Percentiles rank a stretch among this genome's conserved stretches.
Evolutionary conservation across 2,888 invertebrate genomes (phyloP).

Genomic region (Eupithecia centaureata): DNA sequence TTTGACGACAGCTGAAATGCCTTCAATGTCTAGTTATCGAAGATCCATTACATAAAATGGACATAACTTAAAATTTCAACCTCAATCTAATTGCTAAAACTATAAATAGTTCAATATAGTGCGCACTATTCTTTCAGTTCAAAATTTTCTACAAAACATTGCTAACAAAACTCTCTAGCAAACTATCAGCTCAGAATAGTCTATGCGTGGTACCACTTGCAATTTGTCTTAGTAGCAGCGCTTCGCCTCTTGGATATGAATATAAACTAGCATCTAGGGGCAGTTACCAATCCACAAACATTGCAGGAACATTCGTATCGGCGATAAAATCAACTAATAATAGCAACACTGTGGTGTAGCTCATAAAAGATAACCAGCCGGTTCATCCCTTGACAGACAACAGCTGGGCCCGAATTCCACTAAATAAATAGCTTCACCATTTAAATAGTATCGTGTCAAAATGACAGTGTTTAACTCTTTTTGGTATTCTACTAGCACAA

Average conservation of each 20-base stretch:
- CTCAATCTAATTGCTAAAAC: background rate
- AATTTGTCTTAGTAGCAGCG: background rate
- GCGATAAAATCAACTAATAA: constrained; percentile 70
- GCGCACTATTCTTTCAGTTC: background rate
- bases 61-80: too few relatives aligned
- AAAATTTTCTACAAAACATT: background rate
- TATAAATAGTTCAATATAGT: background rate
- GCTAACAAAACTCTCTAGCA: too few relatives aligned
- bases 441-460: too few relatives aligned
- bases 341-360: constrained; percentile 28
- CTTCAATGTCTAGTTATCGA: too few relatives aligned
- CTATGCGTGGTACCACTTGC: background rate
- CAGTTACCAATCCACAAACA: constrained; percentile 40
- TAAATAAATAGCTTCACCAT: too few relatives aligned
- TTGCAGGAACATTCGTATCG: constrained; percentile 43
- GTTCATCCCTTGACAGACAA: background rate
- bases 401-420: too few relatives aligned
- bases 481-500: too few relatives aligned
- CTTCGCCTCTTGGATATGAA: constrained; percentile 22
- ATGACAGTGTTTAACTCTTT: too few relatives aligned
- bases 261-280: constrained; percentile 28
- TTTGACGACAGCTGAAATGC: too few relatives aligned
- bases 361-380: constrained; percentile 23
- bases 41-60: too few relatives aligned
- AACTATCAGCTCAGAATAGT: background rate